Base-by-base conservation (phyloP, 2,888 invertebrate species). In the Pegoplata infirma region DNA sequence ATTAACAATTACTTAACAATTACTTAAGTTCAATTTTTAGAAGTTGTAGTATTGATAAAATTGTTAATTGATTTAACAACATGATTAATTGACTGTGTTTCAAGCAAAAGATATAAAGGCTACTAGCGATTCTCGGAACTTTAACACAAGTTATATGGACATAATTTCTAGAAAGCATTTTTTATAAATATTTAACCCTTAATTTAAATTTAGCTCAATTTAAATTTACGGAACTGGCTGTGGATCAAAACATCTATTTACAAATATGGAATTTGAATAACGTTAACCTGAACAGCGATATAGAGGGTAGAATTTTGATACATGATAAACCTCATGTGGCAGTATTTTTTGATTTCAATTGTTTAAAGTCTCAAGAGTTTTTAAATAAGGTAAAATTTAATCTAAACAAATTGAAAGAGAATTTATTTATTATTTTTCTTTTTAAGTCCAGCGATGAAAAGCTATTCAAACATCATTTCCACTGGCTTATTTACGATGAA, bases 401-500 rank as follows among this genome's bases (percentile, higher is more conserved):
- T 6, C 1, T n/a, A n/a, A n/a, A n/a, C n/a, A n/a, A n/a, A n/a
- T 25, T 25, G 25, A 5, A 5, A 25, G 1, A 3, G 12, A 6
- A 6, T 4, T 17, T 10, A 46, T 3, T n/a, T 36, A 21, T 4
- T 14, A 8, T 53, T 51, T 53, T 19, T 12, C 2, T 19, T 73
- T 59, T 71, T 0, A 51, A 89, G 89, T 81, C 84, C 5, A 87
- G 86, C 58, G 69, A 80, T 0, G 21, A 78, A 0, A 83, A 83
- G 3, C 81, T 89, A 1, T 89, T 84, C 53, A 84, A 83, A 51
- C 83, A 81, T 12, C 84, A 86, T 53, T 84, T 85, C 46, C 84
- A 86, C 58, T 89, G 89, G 89, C 55, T 89, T 0, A 71, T 89
- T 7, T 83, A 85, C 25, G 86, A 84, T 68, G 49, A 63, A 8